Conservation (phyloP, 2,888 invertebrate genomes). For the Stenichneumon culpator region DNA sequence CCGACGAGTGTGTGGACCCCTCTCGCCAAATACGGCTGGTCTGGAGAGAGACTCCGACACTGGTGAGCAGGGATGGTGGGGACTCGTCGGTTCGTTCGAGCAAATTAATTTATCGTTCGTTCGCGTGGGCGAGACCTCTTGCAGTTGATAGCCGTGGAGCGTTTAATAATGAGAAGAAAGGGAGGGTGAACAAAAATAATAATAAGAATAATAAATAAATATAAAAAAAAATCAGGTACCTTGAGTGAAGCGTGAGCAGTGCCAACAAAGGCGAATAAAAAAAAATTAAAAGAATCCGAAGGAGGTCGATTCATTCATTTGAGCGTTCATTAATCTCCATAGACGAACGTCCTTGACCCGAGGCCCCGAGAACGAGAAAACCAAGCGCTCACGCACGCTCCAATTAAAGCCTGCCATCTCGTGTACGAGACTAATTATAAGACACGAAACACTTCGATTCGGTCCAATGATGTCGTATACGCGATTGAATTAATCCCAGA, state of each 20-base stretch:
- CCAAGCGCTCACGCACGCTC: slow-evolving; percentile 49
- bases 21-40: slow-evolving; percentile 60
- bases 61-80: slow-evolving; percentile 26
- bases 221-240: slow-evolving; percentile 1
- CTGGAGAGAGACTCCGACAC: slow-evolving; percentile 30
- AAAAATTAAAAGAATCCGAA: slow-evolving; percentile 16
- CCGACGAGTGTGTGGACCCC: slow-evolving; percentile 47
- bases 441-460: slow-evolving; percentile 37
- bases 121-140: slow-evolving; percentile 58
- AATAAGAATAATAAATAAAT: background rate
- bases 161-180: slow-evolving; percentile 55
- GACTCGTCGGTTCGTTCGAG: slow-evolving; percentile 46
- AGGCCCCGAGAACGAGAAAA: slow-evolving; percentile 41
- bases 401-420: slow-evolving; percentile 53
- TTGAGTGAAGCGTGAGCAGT: slow-evolving; percentile 20
- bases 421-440: slow-evolving; percentile 35
- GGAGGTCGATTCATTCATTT: slow-evolving; percentile 60
- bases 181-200: slow-evolving; percentile 13
- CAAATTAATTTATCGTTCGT: slow-evolving; percentile 64
- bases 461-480: slow-evolving; percentile 27
- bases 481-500: slow-evolving; percentile 21
- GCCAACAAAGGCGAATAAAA: slow-evolving; percentile 37
- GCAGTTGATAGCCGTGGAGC: slow-evolving; percentile 48
- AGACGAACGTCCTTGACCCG: slow-evolving; percentile 65
- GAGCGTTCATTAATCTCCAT: slow-evolving; percentile 57